These are phyloP conservation scores for Ariopsis seemanni DNA, from an alignment of 2,113 vertebrate genomes.

Conservation along the genomic window DNA sequence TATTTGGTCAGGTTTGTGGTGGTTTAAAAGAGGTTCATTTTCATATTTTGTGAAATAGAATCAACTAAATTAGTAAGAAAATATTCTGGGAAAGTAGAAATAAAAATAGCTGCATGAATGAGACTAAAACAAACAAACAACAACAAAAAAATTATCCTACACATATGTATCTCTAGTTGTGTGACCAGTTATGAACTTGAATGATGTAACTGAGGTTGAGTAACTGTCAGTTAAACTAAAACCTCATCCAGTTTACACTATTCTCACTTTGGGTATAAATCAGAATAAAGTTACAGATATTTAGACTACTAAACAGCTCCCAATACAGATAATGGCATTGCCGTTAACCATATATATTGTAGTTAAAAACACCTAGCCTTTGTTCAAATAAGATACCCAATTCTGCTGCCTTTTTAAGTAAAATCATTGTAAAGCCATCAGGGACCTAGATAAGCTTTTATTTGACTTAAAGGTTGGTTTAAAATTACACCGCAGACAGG, in stretches of 20 bases:
- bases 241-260: background rate
- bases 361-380: background rate
- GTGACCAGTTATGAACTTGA: too few relatives aligned
- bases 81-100: background rate
- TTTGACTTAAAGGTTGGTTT: constrained; percentile 40
- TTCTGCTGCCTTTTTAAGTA: constrained; percentile 27
- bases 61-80: background rate
- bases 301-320: background rate
- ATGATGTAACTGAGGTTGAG: background rate
- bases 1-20: background rate
- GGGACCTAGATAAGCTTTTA: constrained; percentile 42
- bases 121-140: background rate
- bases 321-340: background rate
- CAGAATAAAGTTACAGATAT: background rate
- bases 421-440: constrained; percentile 44
- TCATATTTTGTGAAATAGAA: background rate
- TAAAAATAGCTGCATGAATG: background rate
- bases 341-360: background rate
- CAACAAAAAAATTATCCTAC: background rate
- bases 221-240: background rate
- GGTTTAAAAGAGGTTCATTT: background rate
- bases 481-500: constrained; percentile 49
- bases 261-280: background rate
- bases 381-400: background rate
- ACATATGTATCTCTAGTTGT: background rate